A percentile compares a stretch with the other conserved stretches of the same genome.
Evolutionary conservation across 2,113 vertebrate species (phyloP).

Genomic region (Bubalus kerabau): DNA sequence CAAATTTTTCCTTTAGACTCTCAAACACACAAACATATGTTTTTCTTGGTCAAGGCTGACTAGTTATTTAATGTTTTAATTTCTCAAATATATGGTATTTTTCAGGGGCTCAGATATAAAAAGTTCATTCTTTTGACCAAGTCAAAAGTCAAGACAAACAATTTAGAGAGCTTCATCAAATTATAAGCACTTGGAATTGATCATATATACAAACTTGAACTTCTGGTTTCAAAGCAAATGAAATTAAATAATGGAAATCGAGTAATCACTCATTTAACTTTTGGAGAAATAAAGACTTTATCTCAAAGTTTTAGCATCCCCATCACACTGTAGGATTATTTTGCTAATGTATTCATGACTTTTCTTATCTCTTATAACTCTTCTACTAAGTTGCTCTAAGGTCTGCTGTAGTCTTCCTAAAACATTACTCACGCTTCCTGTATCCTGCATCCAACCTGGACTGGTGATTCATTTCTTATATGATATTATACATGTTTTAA

Average conservation of each 20-base stretch:
- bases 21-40: background rate
- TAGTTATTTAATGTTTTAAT: conserved; percentile 28
- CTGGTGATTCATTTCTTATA: no score
- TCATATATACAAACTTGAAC: background rate
- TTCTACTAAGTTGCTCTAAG: background rate
- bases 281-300: background rate
- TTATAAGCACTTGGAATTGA: background rate
- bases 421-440: background rate
- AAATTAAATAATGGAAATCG: background rate
- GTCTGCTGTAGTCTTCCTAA: background rate
- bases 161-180: background rate
- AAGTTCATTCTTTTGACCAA: conserved; percentile 43
- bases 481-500: no score
- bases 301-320: background rate
- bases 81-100: conserved; percentile 45
- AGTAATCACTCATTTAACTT: background rate
- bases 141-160: background rate
- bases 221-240: background rate
- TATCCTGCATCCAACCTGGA: no score
- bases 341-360: background rate
- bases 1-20: background rate
- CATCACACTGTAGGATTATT: background rate
- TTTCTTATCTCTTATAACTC: background rate
- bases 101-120: conserved; percentile 40
- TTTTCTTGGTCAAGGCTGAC: conserved; percentile 64